A percentile compares a stretch with the other conserved stretches of the same genome.
Conservation (phyloP, 2,113 vertebrate species). For the Phylloscopus trochilus region DNA sequence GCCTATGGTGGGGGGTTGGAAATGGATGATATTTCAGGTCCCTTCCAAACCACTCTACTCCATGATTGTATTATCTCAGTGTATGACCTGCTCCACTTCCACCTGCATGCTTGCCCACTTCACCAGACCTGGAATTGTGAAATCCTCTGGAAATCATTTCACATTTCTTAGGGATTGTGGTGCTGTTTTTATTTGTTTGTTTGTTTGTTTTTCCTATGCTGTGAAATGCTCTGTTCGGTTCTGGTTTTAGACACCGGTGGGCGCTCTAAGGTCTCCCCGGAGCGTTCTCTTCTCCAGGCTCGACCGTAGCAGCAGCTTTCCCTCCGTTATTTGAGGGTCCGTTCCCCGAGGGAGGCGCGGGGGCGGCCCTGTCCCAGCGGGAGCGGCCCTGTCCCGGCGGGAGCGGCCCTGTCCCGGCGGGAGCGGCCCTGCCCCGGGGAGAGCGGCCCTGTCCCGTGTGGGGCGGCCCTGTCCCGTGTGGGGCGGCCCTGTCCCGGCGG, state of each 20-base stretch:
- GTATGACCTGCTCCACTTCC: background rate
- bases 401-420: no score
- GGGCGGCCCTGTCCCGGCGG: fast-evolving
- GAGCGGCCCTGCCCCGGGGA: no score
- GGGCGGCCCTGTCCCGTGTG: no score
- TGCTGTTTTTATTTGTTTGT: no score
- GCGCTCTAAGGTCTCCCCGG: background rate
- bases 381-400: no score
- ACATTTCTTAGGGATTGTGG: fast-evolving
- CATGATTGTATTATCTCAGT: background rate
- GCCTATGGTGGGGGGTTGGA: fast-evolving
- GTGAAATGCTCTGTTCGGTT: background rate
- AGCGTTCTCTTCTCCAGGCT: background rate
- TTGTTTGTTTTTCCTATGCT: background rate
- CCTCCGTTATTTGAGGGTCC: background rate
- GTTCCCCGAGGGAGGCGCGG: no score
- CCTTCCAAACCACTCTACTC: background rate
- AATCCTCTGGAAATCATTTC: background rate
- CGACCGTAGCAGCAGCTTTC: background rate
- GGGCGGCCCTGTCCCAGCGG: fast-evolving
- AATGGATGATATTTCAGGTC: background rate
- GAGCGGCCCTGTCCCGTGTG: no score
- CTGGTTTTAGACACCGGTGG: background rate
- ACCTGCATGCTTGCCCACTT: fast-evolving
- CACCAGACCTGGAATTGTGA: background rate